Evolutionary conservation across 2,888 invertebrate species (phyloP).

Genomic region (Lucinisca nassula): DNA sequence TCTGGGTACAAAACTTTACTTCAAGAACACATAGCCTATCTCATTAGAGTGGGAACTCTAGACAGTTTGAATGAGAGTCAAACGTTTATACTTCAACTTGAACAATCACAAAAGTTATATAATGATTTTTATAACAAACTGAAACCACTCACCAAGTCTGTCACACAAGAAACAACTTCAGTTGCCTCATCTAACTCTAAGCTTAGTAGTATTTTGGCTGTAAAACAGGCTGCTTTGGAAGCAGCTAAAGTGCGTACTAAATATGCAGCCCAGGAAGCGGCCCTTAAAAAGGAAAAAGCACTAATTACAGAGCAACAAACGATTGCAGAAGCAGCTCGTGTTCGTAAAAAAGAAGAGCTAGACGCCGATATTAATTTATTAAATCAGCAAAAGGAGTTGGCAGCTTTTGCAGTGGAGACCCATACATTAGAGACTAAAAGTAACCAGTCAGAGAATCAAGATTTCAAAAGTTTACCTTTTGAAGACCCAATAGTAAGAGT

Average conservation of each 20-base stretch:
- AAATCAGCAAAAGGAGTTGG: neutral
- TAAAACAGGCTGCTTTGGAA: neutral
- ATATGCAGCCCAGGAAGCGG: neutral
- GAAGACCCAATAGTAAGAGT: neutral
- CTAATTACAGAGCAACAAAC: neutral
- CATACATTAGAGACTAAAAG: neutral
- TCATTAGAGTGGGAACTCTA: neutral
- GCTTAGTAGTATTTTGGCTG: neutral
- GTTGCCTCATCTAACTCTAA: neutral
- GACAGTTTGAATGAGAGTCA: neutral
- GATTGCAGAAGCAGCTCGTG: neutral
- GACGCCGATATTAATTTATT: neutral
- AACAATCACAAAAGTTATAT: neutral
- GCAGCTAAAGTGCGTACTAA: neutral
- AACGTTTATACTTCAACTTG: neutral
- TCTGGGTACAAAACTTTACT: neutral
- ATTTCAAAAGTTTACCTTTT: neutral
- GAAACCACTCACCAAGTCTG: neutral
- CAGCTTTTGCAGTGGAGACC: neutral
- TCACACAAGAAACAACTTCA: neutral
- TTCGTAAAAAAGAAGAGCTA: neutral
- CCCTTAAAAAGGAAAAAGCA: neutral
- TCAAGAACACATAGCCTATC: neutral
- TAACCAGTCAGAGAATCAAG: neutral
- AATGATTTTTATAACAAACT: neutral